Evolutionary conservation across 2,888 invertebrate species (phyloP), one percentile per base, ranked within the genome.

Genomic region (Phasia obesa): DNA sequence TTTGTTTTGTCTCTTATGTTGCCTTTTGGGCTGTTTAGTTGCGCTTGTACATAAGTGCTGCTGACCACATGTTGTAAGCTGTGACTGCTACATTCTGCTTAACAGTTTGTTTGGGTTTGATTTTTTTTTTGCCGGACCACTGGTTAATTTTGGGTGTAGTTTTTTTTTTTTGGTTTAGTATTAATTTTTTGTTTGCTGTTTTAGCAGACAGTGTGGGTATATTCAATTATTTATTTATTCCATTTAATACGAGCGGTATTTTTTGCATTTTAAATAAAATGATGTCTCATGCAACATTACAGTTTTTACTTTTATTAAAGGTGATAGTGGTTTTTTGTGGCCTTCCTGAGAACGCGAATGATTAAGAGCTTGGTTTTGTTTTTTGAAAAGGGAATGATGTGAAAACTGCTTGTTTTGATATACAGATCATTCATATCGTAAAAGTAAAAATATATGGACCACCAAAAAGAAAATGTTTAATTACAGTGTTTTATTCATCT

Each of bases 211-310:
- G 78, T 82, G 78, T 82, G 82, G 78, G 78, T 65, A 74, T 78
- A 57, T 74, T 78, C 74, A 78, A 75, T 78, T 74, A 70, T 77
- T 76, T 71, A 62, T 81, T 76, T 81, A 82, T 82, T 74, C 67
- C 64, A 64, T 64, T 74, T 82, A 73, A 73, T 74, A 64, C 69
- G 62, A 57, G 73, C 73, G 69, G 73, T 55, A 47, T 42, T 77
- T 67, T 60, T 70, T 42, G n/a, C 11, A 38, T 27, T 4, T 13
- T 19, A 3, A 4, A 1, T 64, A 59, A 74, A 80, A 42, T 73
- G 64, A 75, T 82, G 82, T 82, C 78, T 82, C 82, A 82, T 78
- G 82, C 82, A 59, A 47, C 57, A 77, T 65, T 47, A 3, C 42
- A 71, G 57, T 71, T 78, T 65, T 78, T 64, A 49, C 78, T 78